These are phyloP conservation scores for Pterobdella sp. DNA, from an alignment of 2,888 invertebrate species.

Conservation along the genomic window DNA sequence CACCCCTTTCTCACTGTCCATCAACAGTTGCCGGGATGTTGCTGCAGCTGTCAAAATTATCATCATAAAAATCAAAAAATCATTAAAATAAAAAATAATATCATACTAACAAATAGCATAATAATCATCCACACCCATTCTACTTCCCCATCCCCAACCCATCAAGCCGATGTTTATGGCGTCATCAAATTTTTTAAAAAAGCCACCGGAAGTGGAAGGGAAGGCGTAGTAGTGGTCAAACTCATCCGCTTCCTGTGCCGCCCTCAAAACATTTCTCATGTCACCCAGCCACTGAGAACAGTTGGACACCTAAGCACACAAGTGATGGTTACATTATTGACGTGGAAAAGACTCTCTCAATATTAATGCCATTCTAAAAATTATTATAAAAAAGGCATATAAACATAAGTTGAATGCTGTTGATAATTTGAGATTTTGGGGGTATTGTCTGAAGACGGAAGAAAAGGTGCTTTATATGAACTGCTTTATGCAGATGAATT, in stretches of 20 bases:
- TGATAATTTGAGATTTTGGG: no score
- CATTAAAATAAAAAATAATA: neutral
- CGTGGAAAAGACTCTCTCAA: no score
- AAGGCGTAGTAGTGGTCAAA: conserved; percentile 17
- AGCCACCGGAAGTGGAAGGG: neutral
- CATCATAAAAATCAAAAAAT: neutral
- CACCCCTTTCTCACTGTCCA: conserved; percentile 23
- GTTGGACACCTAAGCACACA: conserved; percentile 49
- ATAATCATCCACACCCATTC: no score
- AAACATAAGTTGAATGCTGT: no score
- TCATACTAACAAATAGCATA: no score
- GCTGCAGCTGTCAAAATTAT: neutral
- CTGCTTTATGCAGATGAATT: no score
- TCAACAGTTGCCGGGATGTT: conserved; percentile 17
- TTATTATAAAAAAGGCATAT: no score
- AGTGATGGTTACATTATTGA: no score
- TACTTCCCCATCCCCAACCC: no score
- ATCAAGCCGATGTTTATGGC: neutral
- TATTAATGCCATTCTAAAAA: no score
- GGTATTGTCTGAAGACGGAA: no score
- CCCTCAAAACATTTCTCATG: conserved; percentile 60
- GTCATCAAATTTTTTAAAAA: neutral
- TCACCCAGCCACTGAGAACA: conserved; percentile 52
- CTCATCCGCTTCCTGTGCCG: conserved; percentile 56
- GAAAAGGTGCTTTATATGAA: no score